phyloP scores from a whole-genome alignment of 2,797 vertebrate species.

The Falco rusticolus region DNA sequence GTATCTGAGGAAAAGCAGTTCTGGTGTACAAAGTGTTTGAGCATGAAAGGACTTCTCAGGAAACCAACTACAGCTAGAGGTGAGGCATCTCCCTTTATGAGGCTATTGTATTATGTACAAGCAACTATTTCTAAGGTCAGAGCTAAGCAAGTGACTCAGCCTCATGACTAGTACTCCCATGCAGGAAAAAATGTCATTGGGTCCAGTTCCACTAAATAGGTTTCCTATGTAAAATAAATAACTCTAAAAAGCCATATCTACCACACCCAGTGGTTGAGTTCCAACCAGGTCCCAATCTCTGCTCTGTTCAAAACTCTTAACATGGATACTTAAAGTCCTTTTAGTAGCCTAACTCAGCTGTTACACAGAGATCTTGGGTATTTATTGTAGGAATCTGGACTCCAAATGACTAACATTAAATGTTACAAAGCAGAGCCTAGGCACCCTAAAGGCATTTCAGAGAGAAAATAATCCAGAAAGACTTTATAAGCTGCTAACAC shows the following conservation, averaged over 20 bases:
- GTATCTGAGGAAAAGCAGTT: background rate
- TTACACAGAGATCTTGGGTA: background rate
- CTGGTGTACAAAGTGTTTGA: background rate
- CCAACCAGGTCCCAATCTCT: background rate
- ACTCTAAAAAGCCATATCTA: background rate
- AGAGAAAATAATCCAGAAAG: background rate
- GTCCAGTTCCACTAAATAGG: background rate
- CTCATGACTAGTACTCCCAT: background rate
- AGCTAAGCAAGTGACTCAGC: background rate
- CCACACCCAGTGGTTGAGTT: fast-evolving
- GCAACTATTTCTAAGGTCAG: background rate
- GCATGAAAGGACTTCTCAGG: background rate
- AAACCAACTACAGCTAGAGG: background rate
- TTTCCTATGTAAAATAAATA: background rate
- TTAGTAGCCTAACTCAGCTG: background rate
- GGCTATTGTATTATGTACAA: background rate
- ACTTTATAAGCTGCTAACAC: background rate
- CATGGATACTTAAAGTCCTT: too few species aligned
- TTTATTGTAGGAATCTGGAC: background rate
- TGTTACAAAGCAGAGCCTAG: background rate
- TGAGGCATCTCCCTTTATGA: background rate
- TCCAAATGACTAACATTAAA: background rate
- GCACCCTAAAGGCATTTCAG: background rate
- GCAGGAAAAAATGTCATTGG: background rate
- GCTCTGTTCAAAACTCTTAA: background rate